Percentiles rank a stretch among this genome's conserved stretches.
phyloP scores from a whole-genome alignment of 2,888 invertebrate species.

The Phrixothrix hirtus region DNA sequence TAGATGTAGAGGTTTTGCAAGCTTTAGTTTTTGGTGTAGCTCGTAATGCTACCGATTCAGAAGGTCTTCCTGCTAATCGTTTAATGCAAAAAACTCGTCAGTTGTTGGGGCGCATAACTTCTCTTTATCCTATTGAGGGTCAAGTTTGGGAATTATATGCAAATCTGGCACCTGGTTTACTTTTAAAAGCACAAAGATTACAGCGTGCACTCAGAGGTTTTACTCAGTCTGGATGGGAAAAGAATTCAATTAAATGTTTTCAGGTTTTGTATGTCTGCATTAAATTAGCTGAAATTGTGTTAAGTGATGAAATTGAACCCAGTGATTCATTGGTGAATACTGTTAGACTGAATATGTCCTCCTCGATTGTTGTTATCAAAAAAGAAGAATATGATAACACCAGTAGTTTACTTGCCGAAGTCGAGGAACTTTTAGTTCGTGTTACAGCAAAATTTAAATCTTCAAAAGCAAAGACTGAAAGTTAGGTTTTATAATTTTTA shows the following conservation, averaged over 20 bases:
- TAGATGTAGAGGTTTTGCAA: slow-evolving; percentile 75
- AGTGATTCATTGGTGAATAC: slow-evolving; percentile 47
- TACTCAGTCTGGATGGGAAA: slow-evolving; percentile 69
- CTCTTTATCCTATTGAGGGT: slow-evolving; percentile 69
- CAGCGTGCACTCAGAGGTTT: slow-evolving; percentile 75
- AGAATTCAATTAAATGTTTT: slow-evolving; percentile 62
- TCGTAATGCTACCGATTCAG: slow-evolving; percentile 66
- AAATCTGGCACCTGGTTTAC: slow-evolving; percentile 64
- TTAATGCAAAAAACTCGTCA: slow-evolving; percentile 64
- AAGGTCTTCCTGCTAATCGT: slow-evolving; percentile 58
- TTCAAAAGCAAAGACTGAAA: background rate
- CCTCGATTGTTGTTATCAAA: slow-evolving; percentile 54
- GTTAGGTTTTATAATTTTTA: background rate
- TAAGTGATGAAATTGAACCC: slow-evolving; percentile 55
- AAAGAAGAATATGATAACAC: slow-evolving; percentile 52
- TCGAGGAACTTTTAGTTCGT: slow-evolving; percentile 38
- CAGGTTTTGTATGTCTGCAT: slow-evolving; percentile 66
- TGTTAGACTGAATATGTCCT: slow-evolving; percentile 46
- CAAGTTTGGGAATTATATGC: slow-evolving; percentile 84
- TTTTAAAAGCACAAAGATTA: slow-evolving; percentile 70
- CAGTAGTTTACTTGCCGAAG: slow-evolving; percentile 42
- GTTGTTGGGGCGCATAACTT: slow-evolving; percentile 74
- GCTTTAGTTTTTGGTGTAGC: slow-evolving; percentile 73
- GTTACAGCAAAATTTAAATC: slow-evolving; percentile 10
- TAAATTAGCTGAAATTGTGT: slow-evolving; percentile 62